Evolutionary conservation across 2,797 vertebrate species (phyloP).

Genomic region (Etheostoma perlongum): DNA sequence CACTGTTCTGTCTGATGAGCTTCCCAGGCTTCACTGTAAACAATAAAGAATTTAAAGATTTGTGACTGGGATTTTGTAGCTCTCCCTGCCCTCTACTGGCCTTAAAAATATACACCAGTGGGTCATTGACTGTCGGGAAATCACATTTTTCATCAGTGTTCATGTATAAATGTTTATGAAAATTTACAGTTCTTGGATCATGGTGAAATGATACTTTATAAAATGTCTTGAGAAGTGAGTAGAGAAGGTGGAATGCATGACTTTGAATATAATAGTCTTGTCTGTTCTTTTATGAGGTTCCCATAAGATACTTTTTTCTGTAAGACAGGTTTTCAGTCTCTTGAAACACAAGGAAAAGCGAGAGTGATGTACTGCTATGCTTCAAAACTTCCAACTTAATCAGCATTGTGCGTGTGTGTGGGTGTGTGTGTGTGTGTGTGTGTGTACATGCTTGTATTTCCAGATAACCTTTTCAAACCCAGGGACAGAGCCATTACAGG

Average conservation of each 20-base stretch:
- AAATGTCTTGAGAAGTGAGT: neutral
- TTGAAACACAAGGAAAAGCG: conserved; percentile 34
- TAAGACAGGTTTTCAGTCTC: conserved; percentile 9
- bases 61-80: conserved; percentile 36
- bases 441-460: conserved; percentile 39
- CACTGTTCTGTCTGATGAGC: conserved; percentile 29
- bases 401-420: conserved; percentile 6
- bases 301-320: neutral
- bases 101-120: conserved; percentile 4
- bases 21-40: conserved; percentile 23
- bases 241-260: neutral
- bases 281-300: conserved; percentile 5
- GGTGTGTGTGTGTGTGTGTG: conserved; percentile 8
- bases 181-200: neutral
- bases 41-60: conserved; percentile 10
- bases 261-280: neutral
- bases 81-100: conserved; percentile 77
- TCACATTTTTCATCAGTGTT: neutral
- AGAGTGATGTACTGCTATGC: conserved; percentile 21
- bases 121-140: neutral
- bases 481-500: conserved; percentile 87
- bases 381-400: conserved; percentile 33
- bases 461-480: conserved; percentile 91
- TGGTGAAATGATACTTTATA: neutral
- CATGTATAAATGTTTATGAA: neutral